A percentile compares a stretch with the other conserved stretches of the same genome.
phyloP scores from a whole-genome alignment of 2,888 invertebrate genomes.

The Drosophila yooni region DNA sequence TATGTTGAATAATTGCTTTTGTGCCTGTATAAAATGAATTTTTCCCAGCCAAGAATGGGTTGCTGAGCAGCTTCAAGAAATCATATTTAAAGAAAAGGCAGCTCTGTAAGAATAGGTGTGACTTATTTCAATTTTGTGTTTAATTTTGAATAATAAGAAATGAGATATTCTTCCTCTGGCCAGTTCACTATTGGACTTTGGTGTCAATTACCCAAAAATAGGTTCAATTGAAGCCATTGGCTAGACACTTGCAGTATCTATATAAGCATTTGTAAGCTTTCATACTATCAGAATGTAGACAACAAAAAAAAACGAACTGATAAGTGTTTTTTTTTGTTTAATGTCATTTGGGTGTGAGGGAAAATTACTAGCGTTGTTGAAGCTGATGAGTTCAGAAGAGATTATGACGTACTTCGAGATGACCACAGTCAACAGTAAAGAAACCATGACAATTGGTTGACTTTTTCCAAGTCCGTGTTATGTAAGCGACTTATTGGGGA shows the following conservation, averaged over 20 bases:
- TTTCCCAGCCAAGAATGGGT: background rate
- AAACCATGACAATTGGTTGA: constrained; percentile 14
- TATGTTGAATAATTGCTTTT: background rate
- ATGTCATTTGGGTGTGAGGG: constrained; percentile 31
- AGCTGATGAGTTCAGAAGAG: constrained; percentile 11
- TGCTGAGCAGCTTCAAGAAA: background rate
- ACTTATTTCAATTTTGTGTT: background rate
- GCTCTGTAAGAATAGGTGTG: too few species aligned
- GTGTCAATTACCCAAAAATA: constrained; percentile 10
- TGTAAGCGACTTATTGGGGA: constrained; percentile 39
- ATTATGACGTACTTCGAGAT: constrained; percentile 1
- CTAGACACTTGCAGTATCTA: constrained; percentile 11
- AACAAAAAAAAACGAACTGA: constrained; percentile 31
- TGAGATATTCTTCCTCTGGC: background rate
- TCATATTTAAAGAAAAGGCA: too few species aligned
- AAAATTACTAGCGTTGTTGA: constrained; percentile 31
- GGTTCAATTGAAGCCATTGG: constrained; percentile 27
- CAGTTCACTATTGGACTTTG: constrained; percentile 30
- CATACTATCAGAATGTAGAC: background rate
- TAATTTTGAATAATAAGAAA: background rate
- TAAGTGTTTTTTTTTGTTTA: constrained; percentile 31
- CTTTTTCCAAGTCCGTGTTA: constrained; percentile 17
- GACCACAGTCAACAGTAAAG: constrained; percentile 12
- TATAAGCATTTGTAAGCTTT: background rate
- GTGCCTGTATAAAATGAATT: background rate